Evolutionary conservation across 2,888 invertebrate genomes (phyloP).

Genomic region (Oscheius sp.): DNA sequence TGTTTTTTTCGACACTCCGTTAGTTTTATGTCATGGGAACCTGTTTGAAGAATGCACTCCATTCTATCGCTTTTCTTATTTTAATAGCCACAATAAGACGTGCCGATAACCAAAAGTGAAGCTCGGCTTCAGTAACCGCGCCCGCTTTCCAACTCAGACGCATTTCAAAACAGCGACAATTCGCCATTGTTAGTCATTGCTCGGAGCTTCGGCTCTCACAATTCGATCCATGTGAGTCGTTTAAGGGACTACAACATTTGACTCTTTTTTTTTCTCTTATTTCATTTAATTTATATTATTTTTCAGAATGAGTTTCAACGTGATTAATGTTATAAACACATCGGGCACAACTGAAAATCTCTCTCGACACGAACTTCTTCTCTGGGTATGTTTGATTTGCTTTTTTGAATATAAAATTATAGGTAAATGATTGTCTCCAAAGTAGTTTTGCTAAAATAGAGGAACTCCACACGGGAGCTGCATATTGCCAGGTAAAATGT

Average conservation of each 20-base stretch:
- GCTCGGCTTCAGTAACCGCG: slow-evolving; percentile 14
- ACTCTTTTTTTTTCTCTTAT: neutral
- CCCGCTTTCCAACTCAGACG: slow-evolving; percentile 6
- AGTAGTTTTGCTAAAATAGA: slow-evolving; percentile 91
- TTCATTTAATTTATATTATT: neutral
- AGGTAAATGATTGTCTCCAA: slow-evolving; percentile 97
- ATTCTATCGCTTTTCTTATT: neutral
- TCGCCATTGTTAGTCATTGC: slow-evolving; percentile 30
- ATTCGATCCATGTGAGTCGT: slow-evolving; percentile 5
- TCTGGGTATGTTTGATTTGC: slow-evolving; percentile 81
- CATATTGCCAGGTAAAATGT: slow-evolving; percentile 79
- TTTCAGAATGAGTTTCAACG: slow-evolving; percentile 25
- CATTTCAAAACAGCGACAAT: slow-evolving; percentile 25
- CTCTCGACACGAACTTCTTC: slow-evolving; percentile 38
- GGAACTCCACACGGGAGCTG: slow-evolving; percentile 96
- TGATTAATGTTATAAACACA: slow-evolving; percentile 67
- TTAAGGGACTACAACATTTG: neutral
- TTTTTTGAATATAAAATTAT: slow-evolving; percentile 96
- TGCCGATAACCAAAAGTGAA: neutral
- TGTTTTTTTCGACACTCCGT: too few relatives aligned
- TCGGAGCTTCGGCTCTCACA: slow-evolving; percentile 11
- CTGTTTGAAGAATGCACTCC: too few relatives aligned
- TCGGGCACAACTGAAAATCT: slow-evolving; percentile 67
- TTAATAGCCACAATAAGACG: neutral
- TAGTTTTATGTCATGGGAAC: too few relatives aligned